These are phyloP conservation scores for Lacerta agilis DNA, from an alignment of 2,797 vertebrate species.

Conservation along the genomic window DNA sequence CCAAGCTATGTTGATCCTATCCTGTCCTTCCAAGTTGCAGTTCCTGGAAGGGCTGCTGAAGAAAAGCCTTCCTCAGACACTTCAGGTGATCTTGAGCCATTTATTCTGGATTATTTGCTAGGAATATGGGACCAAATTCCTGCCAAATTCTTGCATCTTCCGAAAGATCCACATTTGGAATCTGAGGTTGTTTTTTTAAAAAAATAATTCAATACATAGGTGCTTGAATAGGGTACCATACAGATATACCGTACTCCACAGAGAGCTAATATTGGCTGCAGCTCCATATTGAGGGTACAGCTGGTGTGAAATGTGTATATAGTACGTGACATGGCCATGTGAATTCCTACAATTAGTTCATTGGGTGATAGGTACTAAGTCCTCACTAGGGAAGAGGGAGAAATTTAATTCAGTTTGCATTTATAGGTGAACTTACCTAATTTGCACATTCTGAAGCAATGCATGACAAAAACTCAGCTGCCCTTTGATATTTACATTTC, in stretches of 20 bases:
- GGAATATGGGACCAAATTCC: not conserved
- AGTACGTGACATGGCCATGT: too few species aligned
- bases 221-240: not conserved
- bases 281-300: too few species aligned
- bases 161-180: not conserved
- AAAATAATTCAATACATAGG: not conserved
- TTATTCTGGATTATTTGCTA: not conserved
- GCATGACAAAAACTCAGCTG: too few species aligned
- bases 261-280: too few species aligned
- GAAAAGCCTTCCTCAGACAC: constrained; percentile 9
- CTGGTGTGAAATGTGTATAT: too few species aligned
- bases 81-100: not conserved
- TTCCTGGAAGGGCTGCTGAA: not conserved
- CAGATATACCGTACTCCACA: not conserved
- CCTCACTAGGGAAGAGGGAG: too few species aligned
- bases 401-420: too few species aligned
- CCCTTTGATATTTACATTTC: too few species aligned
- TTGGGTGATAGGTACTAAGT: too few species aligned
- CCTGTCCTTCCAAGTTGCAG: constrained; percentile 18
- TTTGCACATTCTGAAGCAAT: too few species aligned
- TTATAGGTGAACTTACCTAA: too few species aligned
- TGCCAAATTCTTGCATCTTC: not conserved
- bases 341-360: too few species aligned
- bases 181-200: not conserved
- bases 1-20: constrained; percentile 28